Evolutionary conservation across 2,113 vertebrate species (phyloP).

Genomic region (Chionodraco myersi): DNA sequence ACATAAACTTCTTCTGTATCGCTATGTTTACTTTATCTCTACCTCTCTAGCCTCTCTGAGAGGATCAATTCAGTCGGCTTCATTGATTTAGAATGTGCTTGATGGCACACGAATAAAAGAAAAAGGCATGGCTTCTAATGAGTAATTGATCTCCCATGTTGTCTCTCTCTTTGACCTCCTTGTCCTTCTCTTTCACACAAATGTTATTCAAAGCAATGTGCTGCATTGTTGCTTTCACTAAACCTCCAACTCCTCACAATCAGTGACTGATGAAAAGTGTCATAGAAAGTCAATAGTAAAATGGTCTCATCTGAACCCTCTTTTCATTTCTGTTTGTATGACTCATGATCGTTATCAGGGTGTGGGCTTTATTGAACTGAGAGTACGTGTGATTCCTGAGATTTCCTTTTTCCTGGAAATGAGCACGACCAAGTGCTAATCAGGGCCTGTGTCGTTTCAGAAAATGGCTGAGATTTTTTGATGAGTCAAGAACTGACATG

Average conservation of each 20-base stretch:
- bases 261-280: conserved; percentile 16
- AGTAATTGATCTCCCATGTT: conserved; percentile 39
- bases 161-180: conserved; percentile 29
- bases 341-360: conserved; percentile 6
- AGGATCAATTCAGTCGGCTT: conserved; percentile 41
- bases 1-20: background rate
- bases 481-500: conserved; percentile 44
- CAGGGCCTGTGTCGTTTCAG: conserved; percentile 34
- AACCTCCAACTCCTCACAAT: background rate
- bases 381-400: conserved; percentile 12
- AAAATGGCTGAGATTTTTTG: conserved; percentile 48
- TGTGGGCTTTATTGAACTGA: conserved; percentile 1
- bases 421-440: conserved; percentile 49
- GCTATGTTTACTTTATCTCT: conserved; percentile 7
- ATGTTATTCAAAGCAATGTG: background rate
- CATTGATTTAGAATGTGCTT: conserved; percentile 42
- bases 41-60: background rate
- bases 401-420: conserved; percentile 41
- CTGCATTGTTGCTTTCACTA: background rate
- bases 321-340: conserved; percentile 3
- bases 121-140: conserved; percentile 40
- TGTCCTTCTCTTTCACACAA: background rate
- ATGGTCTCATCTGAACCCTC: background rate
- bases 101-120: conserved; percentile 30
- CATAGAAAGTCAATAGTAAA: conserved; percentile 8